Base-by-base conservation (phyloP, 53 echinoderm and acorn worm genomes). In the Astropecten irregularis region DNA sequence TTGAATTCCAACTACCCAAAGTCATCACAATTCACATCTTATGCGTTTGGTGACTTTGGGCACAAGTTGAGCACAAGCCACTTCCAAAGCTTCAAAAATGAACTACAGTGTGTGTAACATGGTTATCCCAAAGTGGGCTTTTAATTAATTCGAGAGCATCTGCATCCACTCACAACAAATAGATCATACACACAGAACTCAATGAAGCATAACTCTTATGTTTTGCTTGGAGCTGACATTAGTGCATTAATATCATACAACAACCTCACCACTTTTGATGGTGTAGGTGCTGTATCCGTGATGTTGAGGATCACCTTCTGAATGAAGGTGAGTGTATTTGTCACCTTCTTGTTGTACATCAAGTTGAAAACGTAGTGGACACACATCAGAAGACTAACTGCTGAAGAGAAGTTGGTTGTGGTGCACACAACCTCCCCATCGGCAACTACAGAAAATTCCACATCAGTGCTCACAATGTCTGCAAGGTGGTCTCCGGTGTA, bases 271-370 rank as follows among this genome's bases (percentile, higher is more conserved):
- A 69, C 69, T 46, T 69, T 69, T 49, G 69, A 48, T 3, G 30
- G 69, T 16, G 48, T 47, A 28, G 48, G 21, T 25, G 69, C 48
- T 69, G 38, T 49, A 69, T 69, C 49, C 30, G 31, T 23, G 8
- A 47, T 46, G 47, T 49, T 69, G 47, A 69, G 69, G 69, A 69
- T 69, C 15, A 69, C 29, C 48, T 69, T 69, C 47, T 69, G 69
- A 46, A 69, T 46, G 39, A 69, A 69, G 40, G 69, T 69, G 20
- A 69, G 25, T 9, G 69, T 69, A 21, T 69, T 69, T 10, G 13
- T 3, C 29, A 49, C 69, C 47, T 69, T 69, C n/a, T 69, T 69
- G 49, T 69, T 69, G 69, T 69, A 69, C 28, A 40, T 27, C 25
- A 69, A 69, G 48, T 69, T 69, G 31, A 69, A 29, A 31, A 69